A percentile compares a stretch with the other conserved stretches of the same genome.
Evolutionary conservation across 2,797 vertebrate genomes (phyloP).

Genomic region (Phalloptychus januarius): DNA sequence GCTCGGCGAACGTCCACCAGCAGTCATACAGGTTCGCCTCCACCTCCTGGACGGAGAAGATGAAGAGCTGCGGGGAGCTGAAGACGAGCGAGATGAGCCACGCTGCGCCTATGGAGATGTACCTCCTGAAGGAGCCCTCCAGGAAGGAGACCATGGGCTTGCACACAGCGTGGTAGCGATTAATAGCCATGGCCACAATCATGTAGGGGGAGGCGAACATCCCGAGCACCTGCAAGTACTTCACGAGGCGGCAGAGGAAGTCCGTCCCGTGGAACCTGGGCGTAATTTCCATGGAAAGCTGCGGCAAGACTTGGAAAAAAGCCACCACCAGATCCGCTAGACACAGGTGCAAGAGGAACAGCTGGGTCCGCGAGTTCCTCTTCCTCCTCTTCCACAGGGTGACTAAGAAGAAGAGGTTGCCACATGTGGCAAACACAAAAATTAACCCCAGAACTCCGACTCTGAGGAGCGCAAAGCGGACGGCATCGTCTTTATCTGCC

Average conservation of each 20-base stretch:
- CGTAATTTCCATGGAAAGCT: constrained; percentile 89
- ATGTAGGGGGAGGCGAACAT: constrained; percentile 92
- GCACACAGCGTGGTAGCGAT: constrained; percentile 88
- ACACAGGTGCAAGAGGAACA: constrained; percentile 88
- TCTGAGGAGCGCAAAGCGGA: constrained; percentile 68
- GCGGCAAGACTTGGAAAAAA: constrained; percentile 89
- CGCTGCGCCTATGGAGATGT: constrained; percentile 78
- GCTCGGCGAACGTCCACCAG: constrained; percentile 86
- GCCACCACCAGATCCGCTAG: constrained; percentile 87
- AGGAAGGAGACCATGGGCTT: constrained; percentile 85
- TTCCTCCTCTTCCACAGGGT: constrained; percentile 85
- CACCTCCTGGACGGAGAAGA: constrained; percentile 87
- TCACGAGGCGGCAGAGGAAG: constrained; percentile 82
- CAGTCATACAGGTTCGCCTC: constrained; percentile 84
- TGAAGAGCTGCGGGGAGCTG: constrained; percentile 89
- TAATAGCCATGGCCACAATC: constrained; percentile 86
- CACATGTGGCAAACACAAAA: constrained; percentile 84
- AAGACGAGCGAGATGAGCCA: constrained; percentile 85
- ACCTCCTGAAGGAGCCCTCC: constrained; percentile 80
- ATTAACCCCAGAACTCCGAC: constrained; percentile 84
- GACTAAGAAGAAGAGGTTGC: constrained; percentile 84
- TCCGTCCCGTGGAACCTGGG: constrained; percentile 86
- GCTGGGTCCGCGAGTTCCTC: constrained; percentile 85
- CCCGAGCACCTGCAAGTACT: constrained; percentile 90
- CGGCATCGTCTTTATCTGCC: not conserved